Evolutionary conservation across 2,797 vertebrate species (phyloP), one percentile per base, ranked within the genome.

Genomic region (Pseudopleuronectes americanus): DNA sequence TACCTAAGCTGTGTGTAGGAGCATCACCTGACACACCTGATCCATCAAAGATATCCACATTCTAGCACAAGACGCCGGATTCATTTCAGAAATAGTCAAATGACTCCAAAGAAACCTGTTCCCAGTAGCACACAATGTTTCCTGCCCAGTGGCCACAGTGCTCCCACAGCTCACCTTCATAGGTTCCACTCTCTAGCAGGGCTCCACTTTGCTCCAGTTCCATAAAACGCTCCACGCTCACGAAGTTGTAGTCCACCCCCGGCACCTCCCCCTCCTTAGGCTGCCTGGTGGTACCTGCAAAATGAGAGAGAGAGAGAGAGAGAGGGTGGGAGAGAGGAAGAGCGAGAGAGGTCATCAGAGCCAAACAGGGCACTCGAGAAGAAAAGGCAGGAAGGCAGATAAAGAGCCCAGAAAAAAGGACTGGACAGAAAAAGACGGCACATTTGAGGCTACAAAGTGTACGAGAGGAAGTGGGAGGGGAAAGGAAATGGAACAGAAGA

Each of bases 201-300:
- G 97, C 97, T 83, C 98, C 98, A 90, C 97, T 99, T 95, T 97
- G 98, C 94, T 99, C 98, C 90, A 99, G 89, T 96, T 99, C 97
- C 97, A 99, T 99, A 97, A 99, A 99, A 89, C 97, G 97, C 91
- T 99, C 98, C 87, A 99, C 95, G 33, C 97, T 99, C 92, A 99
- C 98, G 91, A 99, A 99, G 93, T 97, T 99, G 92, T 99, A 99
- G 95, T 99, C 97, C 94, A 99, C 97, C 76, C 97, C 98, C 14
- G 96, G 97, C 90, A 99, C 98, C 92, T 99, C 98, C 24, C 97
- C 98, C 90, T 99, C 98, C 92, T 98, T 99, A 92, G 98, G 98
- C 91, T 97, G 97, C 92, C 98, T 96, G 90, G 98, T 99, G 65
- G 98, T 99, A 94, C 98, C 98, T 99, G 80, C 66, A 80, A 60